These are phyloP conservation scores for Trisateles emortualis DNA, from an alignment of 2,888 invertebrate genomes.

Conservation along the genomic window DNA sequence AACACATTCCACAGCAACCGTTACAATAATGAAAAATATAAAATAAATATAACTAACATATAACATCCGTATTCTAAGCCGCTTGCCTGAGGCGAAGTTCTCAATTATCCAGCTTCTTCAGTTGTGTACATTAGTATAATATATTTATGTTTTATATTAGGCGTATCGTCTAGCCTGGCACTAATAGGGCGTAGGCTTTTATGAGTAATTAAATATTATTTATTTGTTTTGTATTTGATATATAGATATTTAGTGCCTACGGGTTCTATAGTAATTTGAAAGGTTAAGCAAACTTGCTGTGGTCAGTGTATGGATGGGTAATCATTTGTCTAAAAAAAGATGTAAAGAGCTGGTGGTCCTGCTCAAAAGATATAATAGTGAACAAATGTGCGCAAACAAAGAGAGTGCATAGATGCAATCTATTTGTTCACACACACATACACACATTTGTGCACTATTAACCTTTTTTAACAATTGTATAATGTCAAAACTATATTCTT, in stretches of 20 bases:
- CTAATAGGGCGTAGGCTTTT: constrained; percentile 37
- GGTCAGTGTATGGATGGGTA: too few species aligned
- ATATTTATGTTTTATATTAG: constrained; percentile 48
- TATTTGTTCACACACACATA: too few species aligned
- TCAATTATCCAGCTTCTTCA: constrained; percentile 55
- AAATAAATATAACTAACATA: constrained; percentile 43
- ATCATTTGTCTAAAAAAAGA: too few species aligned
- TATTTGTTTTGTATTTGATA: constrained; percentile 30
- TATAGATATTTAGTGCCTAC: constrained; percentile 23
- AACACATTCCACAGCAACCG: constrained; percentile 35
- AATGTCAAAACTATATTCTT: too few species aligned
- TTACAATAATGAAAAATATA: constrained; percentile 49
- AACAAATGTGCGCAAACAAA: too few species aligned
- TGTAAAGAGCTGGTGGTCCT: too few species aligned
- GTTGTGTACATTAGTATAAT: constrained; percentile 47
- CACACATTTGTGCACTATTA: too few species aligned
- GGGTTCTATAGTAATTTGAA: constrained; percentile 16
- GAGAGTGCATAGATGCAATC: too few species aligned
- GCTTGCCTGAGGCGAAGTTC: constrained; percentile 41
- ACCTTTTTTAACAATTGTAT: too few species aligned
- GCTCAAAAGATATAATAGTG: too few species aligned
- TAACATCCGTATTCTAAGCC: constrained; percentile 37
- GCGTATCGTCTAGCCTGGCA: constrained; percentile 25
- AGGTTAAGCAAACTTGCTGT: too few species aligned
- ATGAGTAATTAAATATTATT: constrained; percentile 41